These are phyloP conservation scores for Furnarius figulus DNA, from an alignment of 2,113 vertebrate species.

Conservation along the genomic window DNA sequence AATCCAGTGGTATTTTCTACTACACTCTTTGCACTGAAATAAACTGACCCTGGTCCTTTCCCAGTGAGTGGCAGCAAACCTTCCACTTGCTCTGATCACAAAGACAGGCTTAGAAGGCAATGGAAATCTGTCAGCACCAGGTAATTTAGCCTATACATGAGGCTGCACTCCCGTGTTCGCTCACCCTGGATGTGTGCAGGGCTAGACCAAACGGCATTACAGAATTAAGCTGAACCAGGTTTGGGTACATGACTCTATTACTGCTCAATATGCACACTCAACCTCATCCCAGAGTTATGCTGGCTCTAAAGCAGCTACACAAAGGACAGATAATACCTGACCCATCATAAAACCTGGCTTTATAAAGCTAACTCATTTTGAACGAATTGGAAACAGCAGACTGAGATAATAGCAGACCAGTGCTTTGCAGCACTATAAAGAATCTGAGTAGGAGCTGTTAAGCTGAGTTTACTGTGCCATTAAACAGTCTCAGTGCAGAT, in stretches of 20 bases:
- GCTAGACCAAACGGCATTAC: neutral
- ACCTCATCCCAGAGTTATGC: neutral
- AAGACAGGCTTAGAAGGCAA: neutral
- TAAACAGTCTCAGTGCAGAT: neutral
- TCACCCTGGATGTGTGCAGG: neutral
- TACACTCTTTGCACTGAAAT: neutral
- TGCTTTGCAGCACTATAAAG: neutral
- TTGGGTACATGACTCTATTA: neutral
- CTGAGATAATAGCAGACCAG: neutral
- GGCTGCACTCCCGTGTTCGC: neutral
- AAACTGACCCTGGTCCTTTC: neutral
- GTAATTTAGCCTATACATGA: neutral
- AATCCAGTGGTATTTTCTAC: neutral
- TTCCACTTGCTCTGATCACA: neutral
- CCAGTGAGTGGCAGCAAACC: neutral
- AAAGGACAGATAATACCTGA: neutral
- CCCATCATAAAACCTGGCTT: neutral
- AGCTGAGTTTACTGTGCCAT: neutral
- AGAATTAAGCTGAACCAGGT: neutral
- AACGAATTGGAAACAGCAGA: neutral
- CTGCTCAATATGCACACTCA: neutral
- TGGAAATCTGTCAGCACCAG: conserved; percentile 1
- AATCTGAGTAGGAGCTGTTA: neutral
- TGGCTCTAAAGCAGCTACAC: neutral
- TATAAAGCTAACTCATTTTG: neutral